A percentile compares a stretch with the other conserved stretches of the same genome.
These are phyloP conservation scores for Mechanitis mazaeus DNA, from an alignment of 2,888 invertebrate species.

Conservation along the genomic window DNA sequence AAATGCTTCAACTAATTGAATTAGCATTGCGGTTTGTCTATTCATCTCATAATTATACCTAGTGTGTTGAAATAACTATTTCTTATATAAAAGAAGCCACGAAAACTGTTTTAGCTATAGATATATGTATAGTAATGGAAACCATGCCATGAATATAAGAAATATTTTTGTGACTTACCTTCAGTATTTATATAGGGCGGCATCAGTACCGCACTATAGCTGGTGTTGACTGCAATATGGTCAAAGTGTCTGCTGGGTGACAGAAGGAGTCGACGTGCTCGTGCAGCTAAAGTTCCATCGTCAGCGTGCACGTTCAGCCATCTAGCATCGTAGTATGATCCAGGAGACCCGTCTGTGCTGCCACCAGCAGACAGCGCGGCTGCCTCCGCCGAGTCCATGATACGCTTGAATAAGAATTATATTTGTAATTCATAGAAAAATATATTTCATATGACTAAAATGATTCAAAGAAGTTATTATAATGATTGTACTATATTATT, in stretches of 20 bases:
- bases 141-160: too few species aligned
- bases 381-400: conserved; percentile 94
- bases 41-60: too few species aligned
- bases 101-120: too few species aligned
- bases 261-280: conserved; percentile 82
- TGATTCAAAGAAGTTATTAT: not conserved
- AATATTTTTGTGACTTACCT: conserved; percentile 57
- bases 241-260: conserved; percentile 90
- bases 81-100: too few species aligned
- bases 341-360: conserved; percentile 75
- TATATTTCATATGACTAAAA: too few species aligned
- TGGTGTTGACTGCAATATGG: conserved; percentile 88
- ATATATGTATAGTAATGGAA: too few species aligned
- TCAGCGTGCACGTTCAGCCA: conserved; percentile 86
- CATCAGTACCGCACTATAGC: conserved; percentile 91
- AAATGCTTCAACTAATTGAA: conserved; percentile 20
- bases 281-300: conserved; percentile 83
- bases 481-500: too few species aligned
- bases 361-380: conserved; percentile 81
- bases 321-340: conserved; percentile 87
- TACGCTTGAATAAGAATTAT: conserved; percentile 76
- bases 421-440: not conserved
- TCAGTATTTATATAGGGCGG: conserved; percentile 86
- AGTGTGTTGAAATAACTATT: too few species aligned
- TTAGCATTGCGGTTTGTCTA: conserved; percentile 16